phyloP scores from a whole-genome alignment of 2,888 invertebrate genomes.

The Aleiodes leptofemur region DNA sequence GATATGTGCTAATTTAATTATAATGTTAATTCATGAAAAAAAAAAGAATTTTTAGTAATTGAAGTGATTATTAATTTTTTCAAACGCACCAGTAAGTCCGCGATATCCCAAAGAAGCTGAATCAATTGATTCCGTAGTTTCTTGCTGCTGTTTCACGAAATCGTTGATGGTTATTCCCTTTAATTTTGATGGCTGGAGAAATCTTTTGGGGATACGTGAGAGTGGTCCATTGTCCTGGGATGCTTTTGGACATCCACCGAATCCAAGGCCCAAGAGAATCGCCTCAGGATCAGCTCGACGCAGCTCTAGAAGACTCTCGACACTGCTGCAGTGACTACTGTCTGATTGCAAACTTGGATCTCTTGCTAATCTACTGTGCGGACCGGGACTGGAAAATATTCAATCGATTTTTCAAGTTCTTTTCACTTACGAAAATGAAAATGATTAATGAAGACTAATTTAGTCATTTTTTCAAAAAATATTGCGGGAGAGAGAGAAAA shows the following conservation, averaged over 20 bases:
- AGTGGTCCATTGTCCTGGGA: constrained; percentile 78
- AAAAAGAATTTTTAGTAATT: background rate
- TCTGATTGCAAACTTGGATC: constrained; percentile 74
- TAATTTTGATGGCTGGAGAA: constrained; percentile 88
- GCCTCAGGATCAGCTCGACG: constrained; percentile 93
- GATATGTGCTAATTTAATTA: too few species aligned
- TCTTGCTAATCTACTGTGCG: constrained; percentile 65
- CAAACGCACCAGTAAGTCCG: constrained; percentile 81
- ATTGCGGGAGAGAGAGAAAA: too few species aligned
- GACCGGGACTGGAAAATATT: constrained; percentile 60
- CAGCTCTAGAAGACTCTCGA: constrained; percentile 88
- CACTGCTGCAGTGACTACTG: constrained; percentile 84
- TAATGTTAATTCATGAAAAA: background rate
- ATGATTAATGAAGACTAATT: background rate
- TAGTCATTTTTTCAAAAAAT: too few species aligned
- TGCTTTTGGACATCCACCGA: constrained; percentile 82
- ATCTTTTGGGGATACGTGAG: constrained; percentile 88
- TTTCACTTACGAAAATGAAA: background rate
- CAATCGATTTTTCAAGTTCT: background rate
- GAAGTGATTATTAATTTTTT: background rate
- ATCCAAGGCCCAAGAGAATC: constrained; percentile 87
- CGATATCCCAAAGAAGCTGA: constrained; percentile 86
- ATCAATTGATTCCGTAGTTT: constrained; percentile 84
- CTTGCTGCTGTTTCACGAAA: constrained; percentile 85
- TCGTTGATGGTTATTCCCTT: constrained; percentile 86